These are phyloP conservation scores for Himalopsyche phryganea DNA, from an alignment of 1,140 invertebrate species.

Conservation along the genomic window DNA sequence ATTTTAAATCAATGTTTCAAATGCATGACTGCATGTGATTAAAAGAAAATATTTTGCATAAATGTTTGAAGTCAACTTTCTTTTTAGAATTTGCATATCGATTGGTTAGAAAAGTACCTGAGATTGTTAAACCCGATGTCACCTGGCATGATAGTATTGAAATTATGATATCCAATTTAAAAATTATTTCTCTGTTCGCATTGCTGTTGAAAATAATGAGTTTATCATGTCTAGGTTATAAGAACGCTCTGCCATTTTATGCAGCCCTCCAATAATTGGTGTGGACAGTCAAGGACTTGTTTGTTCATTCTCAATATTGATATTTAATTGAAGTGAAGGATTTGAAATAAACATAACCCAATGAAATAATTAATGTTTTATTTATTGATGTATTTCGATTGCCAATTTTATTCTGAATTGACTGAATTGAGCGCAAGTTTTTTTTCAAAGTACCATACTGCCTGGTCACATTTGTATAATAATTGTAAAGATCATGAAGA, in stretches of 20 bases:
- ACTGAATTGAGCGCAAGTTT: too few relatives aligned
- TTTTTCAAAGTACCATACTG: too few relatives aligned
- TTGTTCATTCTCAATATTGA: conserved; percentile 3
- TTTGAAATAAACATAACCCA: background rate
- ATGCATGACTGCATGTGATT: too few relatives aligned
- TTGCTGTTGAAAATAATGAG: too few relatives aligned
- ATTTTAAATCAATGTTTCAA: too few relatives aligned
- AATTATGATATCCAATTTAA: background rate
- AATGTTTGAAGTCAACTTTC: background rate
- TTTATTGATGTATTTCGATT: background rate
- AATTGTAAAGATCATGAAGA: too few relatives aligned
- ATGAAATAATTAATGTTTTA: background rate
- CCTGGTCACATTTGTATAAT: too few relatives aligned
- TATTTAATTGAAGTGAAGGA: too few relatives aligned
- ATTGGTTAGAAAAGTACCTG: conserved; percentile 32
- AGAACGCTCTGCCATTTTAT: conserved; percentile 16
- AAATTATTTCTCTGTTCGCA: too few relatives aligned
- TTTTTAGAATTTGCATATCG: conserved; percentile 26
- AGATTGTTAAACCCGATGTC: conserved; percentile 15
- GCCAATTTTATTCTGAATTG: too few relatives aligned
- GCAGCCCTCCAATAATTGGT: conserved; percentile 1
- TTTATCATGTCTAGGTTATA: too few relatives aligned
- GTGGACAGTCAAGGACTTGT: conserved; percentile 5
- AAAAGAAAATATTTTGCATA: background rate
- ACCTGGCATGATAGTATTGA: background rate